phyloP scores from a whole-genome alignment of 2,888 invertebrate species.

The Agrotis clavis region DNA sequence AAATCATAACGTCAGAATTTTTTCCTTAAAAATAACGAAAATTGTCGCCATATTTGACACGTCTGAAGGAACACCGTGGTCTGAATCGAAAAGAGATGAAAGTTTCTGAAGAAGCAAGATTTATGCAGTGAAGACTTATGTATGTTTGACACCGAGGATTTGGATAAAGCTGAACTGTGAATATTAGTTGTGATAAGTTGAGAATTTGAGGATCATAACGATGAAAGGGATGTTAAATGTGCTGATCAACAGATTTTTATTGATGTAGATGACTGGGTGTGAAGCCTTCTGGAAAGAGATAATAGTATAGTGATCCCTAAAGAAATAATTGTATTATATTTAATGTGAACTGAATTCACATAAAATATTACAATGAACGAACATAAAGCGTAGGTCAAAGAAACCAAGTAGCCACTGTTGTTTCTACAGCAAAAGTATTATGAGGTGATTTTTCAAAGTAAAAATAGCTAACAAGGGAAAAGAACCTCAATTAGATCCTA shows the following conservation, averaged over 20 bases:
- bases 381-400: background rate
- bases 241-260: background rate
- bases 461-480: constrained; percentile 15
- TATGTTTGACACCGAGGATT: constrained; percentile 57
- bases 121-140: constrained; percentile 45
- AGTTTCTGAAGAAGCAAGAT: constrained; percentile 51
- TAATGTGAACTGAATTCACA: background rate
- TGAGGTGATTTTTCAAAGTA: background rate
- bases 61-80: constrained; percentile 64
- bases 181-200: constrained; percentile 54
- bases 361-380: background rate
- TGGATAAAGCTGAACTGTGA: constrained; percentile 39
- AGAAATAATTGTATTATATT: background rate
- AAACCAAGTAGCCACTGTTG: background rate
- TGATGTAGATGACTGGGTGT: too few relatives aligned
- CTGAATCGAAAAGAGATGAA: constrained; percentile 72
- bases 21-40: constrained; percentile 69
- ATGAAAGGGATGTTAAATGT: constrained; percentile 7
- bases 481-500: constrained; percentile 6
- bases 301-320: background rate
- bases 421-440: background rate
- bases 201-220: constrained; percentile 8
- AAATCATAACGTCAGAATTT: constrained; percentile 71
- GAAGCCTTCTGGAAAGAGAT: too few relatives aligned
- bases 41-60: constrained; percentile 76